Evolutionary conservation across 2,888 invertebrate species (phyloP), one percentile per base, ranked within the genome.

Genomic region (Pedicia rivosa): DNA sequence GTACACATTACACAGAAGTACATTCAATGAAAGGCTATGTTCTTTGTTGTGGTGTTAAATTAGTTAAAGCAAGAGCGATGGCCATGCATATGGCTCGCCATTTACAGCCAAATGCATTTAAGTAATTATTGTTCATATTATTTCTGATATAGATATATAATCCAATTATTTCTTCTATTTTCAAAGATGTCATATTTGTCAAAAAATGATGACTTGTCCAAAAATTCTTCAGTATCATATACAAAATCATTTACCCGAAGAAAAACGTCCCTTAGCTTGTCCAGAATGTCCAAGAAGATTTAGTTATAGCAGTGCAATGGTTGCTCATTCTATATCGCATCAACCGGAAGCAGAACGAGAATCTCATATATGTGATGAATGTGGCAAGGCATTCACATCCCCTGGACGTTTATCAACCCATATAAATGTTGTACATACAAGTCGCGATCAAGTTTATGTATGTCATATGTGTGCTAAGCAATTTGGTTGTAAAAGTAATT

Each of bases 181-280:
- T 32, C 17, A 14, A 8, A 42, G 42, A 35, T 48, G 48, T 39
- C 42, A 41, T 2, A 40, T 43, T 19, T 48, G 48, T 32, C 40
- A 43, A 3, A 46, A 47, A 35, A 37, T 44, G 26, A 36, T 48
- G 34, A 48, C 45, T 9, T 41, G 45, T 16, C 48, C 48, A 6
- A 43, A 42, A 40, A 46, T 43, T 14, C 30, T 48, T 16, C 37
- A 43, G 25, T 44, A 45, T 38, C 48, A 48, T 30, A 40, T 48
- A 25, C 46, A 46, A 38, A 46, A 46, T 39, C 48, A 48, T 40
- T 36, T 46, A 9, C 48, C 48, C 2, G 46, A 47, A 31, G 40
- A 42, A 7, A 32, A 46, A 37, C 34, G 46, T 26, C 44, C 44
- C 4, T 30, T 45, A 4, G 37, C 41, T 6, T 48, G 48, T 40